These are phyloP conservation scores for Pygocentrus nattereri DNA, from an alignment of 2,797 vertebrate genomes.

Conservation along the genomic window DNA sequence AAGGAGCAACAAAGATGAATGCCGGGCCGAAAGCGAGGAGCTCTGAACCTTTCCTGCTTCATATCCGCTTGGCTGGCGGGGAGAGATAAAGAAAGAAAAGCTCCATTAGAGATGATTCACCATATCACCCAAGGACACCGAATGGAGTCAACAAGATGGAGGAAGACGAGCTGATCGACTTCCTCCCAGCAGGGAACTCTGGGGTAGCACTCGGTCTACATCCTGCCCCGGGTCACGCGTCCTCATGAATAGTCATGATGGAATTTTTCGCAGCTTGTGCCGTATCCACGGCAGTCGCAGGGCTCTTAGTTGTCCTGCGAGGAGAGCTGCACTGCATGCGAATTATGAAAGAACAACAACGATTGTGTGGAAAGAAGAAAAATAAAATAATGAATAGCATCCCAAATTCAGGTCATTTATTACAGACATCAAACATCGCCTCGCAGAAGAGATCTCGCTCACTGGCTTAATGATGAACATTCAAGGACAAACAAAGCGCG, in stretches of 20 bases:
- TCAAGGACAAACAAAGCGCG: slow-evolving; percentile 77
- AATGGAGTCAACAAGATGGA: slow-evolving; percentile 72
- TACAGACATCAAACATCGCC: slow-evolving; percentile 76
- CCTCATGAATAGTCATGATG: slow-evolving; percentile 80
- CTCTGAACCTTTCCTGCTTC: slow-evolving; percentile 5
- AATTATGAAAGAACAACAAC: slow-evolving; percentile 65
- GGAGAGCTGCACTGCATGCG: slow-evolving; percentile 69
- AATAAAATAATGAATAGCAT: slow-evolving; percentile 37
- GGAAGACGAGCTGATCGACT: slow-evolving; percentile 80
- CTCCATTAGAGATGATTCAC: slow-evolving; percentile 56
- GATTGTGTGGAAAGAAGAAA: background rate
- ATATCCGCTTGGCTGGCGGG: background rate
- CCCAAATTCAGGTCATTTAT: slow-evolving; percentile 76
- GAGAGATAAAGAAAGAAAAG: slow-evolving; percentile 15
- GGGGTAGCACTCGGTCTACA: slow-evolving; percentile 68
- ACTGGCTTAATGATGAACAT: slow-evolving; percentile 74
- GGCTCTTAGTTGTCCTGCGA: slow-evolving; percentile 62
- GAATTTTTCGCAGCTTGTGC: slow-evolving; percentile 75
- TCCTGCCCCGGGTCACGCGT: slow-evolving; percentile 76
- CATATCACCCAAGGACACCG: slow-evolving; percentile 66
- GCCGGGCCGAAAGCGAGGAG: background rate
- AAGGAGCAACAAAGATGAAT: background rate
- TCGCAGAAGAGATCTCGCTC: slow-evolving; percentile 73
- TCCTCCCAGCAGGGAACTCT: slow-evolving; percentile 79
- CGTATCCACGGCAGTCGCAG: slow-evolving; percentile 73